phyloP scores from a whole-genome alignment of 2,797 vertebrate genomes.

The Phalanger gymnotis region DNA sequence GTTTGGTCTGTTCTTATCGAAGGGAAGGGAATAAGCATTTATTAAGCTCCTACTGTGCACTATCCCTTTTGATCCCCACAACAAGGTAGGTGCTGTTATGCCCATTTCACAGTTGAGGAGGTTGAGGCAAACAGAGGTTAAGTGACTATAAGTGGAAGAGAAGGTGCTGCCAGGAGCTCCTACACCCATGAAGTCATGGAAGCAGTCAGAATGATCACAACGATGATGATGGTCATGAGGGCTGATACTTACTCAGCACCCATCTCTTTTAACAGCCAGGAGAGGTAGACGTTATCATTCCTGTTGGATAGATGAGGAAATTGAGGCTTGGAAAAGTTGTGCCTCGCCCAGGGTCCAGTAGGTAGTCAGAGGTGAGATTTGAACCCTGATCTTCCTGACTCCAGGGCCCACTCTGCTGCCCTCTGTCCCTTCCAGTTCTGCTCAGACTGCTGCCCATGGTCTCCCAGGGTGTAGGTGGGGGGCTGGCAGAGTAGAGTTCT shows the following conservation, averaged over 20 bases:
- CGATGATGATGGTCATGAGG: too few relatives aligned
- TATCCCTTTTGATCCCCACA: too few relatives aligned
- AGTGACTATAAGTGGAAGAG: neutral
- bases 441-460: conserved; percentile 26
- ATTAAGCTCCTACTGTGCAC: too few relatives aligned
- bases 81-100: neutral
- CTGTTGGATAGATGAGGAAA: neutral
- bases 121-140: neutral
- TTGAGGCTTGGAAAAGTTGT: neutral
- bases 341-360: neutral
- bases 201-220: too few relatives aligned
- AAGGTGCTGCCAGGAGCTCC: conserved; percentile 8
- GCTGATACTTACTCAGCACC: too few relatives aligned
- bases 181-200: too few relatives aligned
- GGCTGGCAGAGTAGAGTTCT: conserved; percentile 26
- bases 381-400: neutral
- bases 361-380: neutral
- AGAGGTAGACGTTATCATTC: neutral
- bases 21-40: neutral
- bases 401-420: neutral
- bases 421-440: neutral
- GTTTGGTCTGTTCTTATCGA: neutral
- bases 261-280: neutral
- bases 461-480: neutral
- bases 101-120: neutral